These are phyloP conservation scores for Dasyprocta punctata DNA, from an alignment of 2,113 vertebrate genomes.

Conservation along the genomic window DNA sequence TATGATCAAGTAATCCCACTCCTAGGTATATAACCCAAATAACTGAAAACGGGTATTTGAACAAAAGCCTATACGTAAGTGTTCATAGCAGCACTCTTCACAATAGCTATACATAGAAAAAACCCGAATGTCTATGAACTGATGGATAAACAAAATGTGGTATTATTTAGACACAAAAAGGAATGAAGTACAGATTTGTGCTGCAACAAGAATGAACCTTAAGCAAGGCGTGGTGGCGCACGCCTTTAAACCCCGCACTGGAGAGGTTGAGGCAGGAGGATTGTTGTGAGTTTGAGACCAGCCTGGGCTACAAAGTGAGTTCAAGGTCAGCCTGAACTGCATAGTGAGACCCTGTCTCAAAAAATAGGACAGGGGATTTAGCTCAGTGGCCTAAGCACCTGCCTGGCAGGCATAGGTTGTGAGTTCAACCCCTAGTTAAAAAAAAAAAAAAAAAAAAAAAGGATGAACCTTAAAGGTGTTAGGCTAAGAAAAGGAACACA, in stretches of 20 bases:
- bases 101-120: background rate
- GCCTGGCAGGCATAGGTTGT: no score
- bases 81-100: background rate
- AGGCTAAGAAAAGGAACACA: background rate
- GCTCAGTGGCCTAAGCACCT: no score
- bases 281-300: no score
- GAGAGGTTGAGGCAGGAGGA: no score
- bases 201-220: background rate
- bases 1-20: background rate
- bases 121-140: background rate
- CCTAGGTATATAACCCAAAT: background rate
- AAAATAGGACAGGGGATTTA: no score
- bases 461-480: background rate
- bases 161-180: slow-evolving; percentile 11
- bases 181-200: background rate
- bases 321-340: no score
- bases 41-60: background rate
- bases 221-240: no score
- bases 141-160: background rate
- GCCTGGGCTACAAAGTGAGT: no score
- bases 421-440: no score
- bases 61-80: background rate
- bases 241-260: no score
- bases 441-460: no score
- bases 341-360: no score